phyloP scores from a whole-genome alignment of 2,113 vertebrate genomes.

The Platichthys stellatus region DNA sequence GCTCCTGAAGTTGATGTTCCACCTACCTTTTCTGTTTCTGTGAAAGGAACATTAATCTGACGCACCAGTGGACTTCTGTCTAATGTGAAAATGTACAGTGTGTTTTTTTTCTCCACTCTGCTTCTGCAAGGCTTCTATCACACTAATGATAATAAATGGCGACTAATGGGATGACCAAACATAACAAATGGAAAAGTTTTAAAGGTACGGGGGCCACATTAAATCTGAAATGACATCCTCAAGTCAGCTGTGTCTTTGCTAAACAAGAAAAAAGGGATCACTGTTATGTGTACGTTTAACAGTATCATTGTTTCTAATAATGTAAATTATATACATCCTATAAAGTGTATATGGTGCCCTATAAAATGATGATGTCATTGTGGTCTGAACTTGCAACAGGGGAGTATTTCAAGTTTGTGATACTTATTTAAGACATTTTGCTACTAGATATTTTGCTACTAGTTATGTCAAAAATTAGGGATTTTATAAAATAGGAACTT shows the following conservation, averaged over 20 bases:
- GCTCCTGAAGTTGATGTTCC: constrained; percentile 69
- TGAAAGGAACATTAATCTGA: constrained; percentile 78
- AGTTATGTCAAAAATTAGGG: neutral
- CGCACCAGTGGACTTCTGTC: constrained; percentile 75
- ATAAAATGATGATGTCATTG: neutral
- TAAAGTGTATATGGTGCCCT: neutral
- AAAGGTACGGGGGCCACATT: constrained; percentile 90
- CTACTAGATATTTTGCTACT: neutral
- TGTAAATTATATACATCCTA: neutral
- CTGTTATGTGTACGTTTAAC: constrained; percentile 46
- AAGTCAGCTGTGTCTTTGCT: constrained; percentile 62
- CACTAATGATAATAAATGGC: constrained; percentile 99
- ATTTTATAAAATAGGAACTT: neutral
- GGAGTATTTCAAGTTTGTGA: too few species aligned
- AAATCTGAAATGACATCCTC: constrained; percentile 70
- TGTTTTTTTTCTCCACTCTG: constrained; percentile 62
- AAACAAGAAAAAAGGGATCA: constrained; percentile 66
- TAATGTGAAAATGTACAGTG: constrained; percentile 74
- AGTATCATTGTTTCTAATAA: constrained; percentile 39
- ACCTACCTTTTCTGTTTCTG: constrained; percentile 74
- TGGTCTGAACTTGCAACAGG: neutral
- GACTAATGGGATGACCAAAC: constrained; percentile 99
- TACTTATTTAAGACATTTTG: neutral
- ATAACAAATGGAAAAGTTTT: constrained; percentile 99
- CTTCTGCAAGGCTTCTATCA: constrained; percentile 90